Conservation (phyloP, 2,113 vertebrate species). For the Platichthys stellatus region DNA sequence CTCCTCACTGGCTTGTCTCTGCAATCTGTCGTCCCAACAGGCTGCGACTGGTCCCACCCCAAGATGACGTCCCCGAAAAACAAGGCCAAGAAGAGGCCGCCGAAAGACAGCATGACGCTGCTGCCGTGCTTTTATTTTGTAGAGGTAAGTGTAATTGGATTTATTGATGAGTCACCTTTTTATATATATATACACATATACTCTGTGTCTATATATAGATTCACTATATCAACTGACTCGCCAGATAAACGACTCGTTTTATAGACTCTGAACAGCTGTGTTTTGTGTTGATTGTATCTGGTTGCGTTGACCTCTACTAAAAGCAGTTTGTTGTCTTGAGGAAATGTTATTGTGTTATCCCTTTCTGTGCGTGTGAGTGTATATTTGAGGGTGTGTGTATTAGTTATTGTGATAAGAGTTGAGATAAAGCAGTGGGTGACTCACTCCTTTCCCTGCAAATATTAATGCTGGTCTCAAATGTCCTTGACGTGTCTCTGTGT, state of each 20-base stretch:
- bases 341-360: constrained; percentile 8
- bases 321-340: background rate
- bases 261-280: constrained; percentile 1
- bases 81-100: constrained; percentile 83
- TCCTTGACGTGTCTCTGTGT: constrained; percentile 26
- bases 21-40: constrained; percentile 47
- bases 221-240: constrained; percentile 9
- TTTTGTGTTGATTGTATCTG: constrained; percentile 14
- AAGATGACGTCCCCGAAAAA: constrained; percentile 83
- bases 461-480: constrained; percentile 36
- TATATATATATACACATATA: background rate
- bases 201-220: too few relatives aligned
- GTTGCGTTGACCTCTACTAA: constrained; percentile 1
- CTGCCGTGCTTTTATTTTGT: constrained; percentile 94
- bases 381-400: background rate
- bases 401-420: background rate
- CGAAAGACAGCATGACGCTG: constrained; percentile 92
- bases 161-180: constrained; percentile 17
- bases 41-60: constrained; percentile 75
- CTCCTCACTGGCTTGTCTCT: background rate
- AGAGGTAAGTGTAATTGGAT: constrained; percentile 76
- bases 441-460: constrained; percentile 22
- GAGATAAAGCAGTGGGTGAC: constrained; percentile 25
- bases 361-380: constrained; percentile 4
- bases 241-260: background rate